A percentile compares a stretch with the other conserved stretches of the same genome.
Conservation (phyloP, 2,113 vertebrate species). For the Acrocephalus kingi region DNA sequence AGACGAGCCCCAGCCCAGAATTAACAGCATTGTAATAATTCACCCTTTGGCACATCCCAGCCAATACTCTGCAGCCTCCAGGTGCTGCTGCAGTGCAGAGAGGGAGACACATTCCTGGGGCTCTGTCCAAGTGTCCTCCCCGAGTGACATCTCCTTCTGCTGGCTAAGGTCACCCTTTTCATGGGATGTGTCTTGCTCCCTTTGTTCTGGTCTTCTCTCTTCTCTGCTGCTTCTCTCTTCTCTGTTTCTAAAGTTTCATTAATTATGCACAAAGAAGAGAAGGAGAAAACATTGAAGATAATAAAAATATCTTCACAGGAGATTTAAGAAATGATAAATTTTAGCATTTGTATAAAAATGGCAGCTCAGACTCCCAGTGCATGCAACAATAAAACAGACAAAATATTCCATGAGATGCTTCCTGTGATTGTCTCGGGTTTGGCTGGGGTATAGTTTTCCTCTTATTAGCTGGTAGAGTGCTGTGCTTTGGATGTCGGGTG, state of each 20-base stretch:
- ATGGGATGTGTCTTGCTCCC: conserved; percentile 64
- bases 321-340: background rate
- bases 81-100: background rate
- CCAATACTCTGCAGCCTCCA: background rate
- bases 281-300: background rate
- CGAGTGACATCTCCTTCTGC: conserved; percentile 80
- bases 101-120: background rate
- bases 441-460: background rate
- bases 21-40: background rate
- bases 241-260: conserved; percentile 83
- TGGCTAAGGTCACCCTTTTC: conserved; percentile 76
- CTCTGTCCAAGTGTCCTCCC: conserved; percentile 63
- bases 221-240: conserved; percentile 68
- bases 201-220: conserved; percentile 81
- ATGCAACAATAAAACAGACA: background rate
- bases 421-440: background rate
- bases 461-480: background rate
- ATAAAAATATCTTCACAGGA: no score
- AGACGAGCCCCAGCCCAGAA: background rate
- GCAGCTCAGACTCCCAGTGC: background rate
- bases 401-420: background rate
- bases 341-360: background rate
- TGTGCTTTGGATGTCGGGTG: background rate
- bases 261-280: conserved; percentile 60
- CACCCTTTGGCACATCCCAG: background rate